phyloP scores from a whole-genome alignment of 2,797 vertebrate species.

The Coccyzus lansbergi region DNA sequence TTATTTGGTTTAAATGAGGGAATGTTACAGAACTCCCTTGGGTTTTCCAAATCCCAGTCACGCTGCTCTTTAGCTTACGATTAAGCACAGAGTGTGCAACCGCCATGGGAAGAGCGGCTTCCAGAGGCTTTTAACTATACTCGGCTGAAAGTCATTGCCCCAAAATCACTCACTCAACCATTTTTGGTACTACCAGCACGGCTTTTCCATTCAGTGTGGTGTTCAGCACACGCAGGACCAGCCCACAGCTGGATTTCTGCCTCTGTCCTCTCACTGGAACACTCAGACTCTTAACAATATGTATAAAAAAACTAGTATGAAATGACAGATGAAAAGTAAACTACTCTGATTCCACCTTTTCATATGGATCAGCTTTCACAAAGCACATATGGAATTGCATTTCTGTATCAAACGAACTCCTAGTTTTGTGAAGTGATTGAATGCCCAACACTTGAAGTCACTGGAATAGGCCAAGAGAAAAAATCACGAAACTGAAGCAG shows the following conservation, averaged over 20 bases:
- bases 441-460: neutral
- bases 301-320: neutral
- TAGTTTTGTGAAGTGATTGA: neutral
- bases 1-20: neutral
- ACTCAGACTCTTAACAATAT: neutral
- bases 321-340: neutral
- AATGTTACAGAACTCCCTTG: neutral
- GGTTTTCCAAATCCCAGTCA: neutral
- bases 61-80: neutral
- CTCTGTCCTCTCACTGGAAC: neutral
- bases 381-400: neutral
- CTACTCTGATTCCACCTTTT: neutral
- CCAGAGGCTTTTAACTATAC: neutral
- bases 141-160: neutral
- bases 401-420: neutral
- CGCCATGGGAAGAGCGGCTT: neutral
- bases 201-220: neutral
- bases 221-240: neutral
- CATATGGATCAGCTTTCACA: neutral
- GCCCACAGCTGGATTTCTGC: neutral
- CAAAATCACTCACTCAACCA: neutral
- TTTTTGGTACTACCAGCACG: neutral
- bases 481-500: neutral
- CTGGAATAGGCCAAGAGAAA: neutral
- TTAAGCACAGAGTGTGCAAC: neutral